A percentile compares a stretch with the other conserved stretches of the same genome.
Evolutionary conservation across 2,797 vertebrate species (phyloP).

Genomic region (Geotrypetes seraphini): DNA sequence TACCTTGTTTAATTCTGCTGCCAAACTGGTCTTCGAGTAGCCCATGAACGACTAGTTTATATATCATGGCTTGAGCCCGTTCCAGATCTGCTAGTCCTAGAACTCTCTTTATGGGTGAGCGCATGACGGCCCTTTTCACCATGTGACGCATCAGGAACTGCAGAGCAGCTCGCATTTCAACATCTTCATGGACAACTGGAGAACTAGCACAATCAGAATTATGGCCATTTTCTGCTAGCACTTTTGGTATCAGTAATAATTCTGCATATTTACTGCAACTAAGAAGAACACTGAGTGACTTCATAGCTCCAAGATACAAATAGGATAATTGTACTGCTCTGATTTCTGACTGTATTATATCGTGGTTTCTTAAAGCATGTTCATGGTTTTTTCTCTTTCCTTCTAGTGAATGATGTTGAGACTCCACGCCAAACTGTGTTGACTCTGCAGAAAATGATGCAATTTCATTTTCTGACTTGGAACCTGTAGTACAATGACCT

Average conservation of each 20-base stretch:
- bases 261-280: constrained; percentile 97
- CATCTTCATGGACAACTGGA: constrained; percentile 81
- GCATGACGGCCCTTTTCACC: constrained; percentile 93
- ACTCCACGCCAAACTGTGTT: constrained; percentile 36
- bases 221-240: constrained; percentile 75
- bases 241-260: constrained; percentile 89
- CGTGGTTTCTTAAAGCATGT: constrained; percentile 64
- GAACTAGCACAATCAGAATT: constrained; percentile 80
- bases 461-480: constrained; percentile 74
- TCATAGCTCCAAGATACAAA: constrained; percentile 93
- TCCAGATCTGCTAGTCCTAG: constrained; percentile 85
- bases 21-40: constrained; percentile 81
- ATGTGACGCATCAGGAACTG: constrained; percentile 97
- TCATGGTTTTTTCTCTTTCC: constrained; percentile 76
- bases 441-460: constrained; percentile 59
- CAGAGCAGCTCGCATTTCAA: constrained; percentile 83
- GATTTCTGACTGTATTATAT: constrained; percentile 78
- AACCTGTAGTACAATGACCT: constrained; percentile 51
- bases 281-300: constrained; percentile 83
- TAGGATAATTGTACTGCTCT: constrained; percentile 90
- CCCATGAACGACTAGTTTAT: constrained; percentile 85
- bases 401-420: constrained; percentile 54
- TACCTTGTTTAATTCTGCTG: constrained; percentile 71
- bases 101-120: constrained; percentile 87
- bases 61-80: constrained; percentile 93